Conservation (phyloP, 1,140 invertebrate genomes). For the Piezodorus guildinii region DNA sequence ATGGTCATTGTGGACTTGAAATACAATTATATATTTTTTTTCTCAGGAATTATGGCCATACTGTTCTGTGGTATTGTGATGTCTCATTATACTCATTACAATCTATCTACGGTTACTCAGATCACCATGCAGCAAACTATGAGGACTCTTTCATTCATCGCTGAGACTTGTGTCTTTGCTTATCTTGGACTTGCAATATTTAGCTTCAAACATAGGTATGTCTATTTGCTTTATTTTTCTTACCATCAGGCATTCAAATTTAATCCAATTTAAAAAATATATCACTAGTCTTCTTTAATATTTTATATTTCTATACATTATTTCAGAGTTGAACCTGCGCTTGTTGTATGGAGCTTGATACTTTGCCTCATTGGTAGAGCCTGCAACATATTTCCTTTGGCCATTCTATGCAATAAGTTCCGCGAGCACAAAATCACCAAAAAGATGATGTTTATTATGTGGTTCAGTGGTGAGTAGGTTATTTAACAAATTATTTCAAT, state of each 20-base stretch:
- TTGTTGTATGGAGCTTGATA: conserved; percentile 87
- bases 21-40: neutral
- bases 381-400: conserved; percentile 92
- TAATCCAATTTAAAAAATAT: conserved; percentile 20
- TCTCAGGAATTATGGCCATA: conserved; percentile 94
- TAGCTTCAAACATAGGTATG: conserved; percentile 66
- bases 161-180: conserved; percentile 98
- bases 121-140: conserved; percentile 99
- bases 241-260: too few relatives aligned
- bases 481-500: neutral
- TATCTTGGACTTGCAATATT: conserved; percentile 96
- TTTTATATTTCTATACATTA: neutral
- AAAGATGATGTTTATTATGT: conserved; percentile 99
- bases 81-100: conserved; percentile 99
- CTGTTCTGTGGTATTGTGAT: conserved; percentile 98
- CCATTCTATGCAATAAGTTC: conserved; percentile 87
- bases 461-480: conserved; percentile 74
- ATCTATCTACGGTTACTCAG: conserved; percentile 94
- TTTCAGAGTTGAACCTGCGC: conserved; percentile 52
- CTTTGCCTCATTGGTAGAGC: conserved; percentile 87
- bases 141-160: conserved; percentile 92
- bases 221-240: conserved; percentile 34
- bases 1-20: neutral
- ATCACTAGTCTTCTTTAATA: neutral
- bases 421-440: conserved; percentile 94